Percentiles rank a stretch among this genome's conserved stretches.
Evolutionary conservation across 2,113 vertebrate genomes (phyloP).

Genomic region (Lipophrys pholis): DNA sequence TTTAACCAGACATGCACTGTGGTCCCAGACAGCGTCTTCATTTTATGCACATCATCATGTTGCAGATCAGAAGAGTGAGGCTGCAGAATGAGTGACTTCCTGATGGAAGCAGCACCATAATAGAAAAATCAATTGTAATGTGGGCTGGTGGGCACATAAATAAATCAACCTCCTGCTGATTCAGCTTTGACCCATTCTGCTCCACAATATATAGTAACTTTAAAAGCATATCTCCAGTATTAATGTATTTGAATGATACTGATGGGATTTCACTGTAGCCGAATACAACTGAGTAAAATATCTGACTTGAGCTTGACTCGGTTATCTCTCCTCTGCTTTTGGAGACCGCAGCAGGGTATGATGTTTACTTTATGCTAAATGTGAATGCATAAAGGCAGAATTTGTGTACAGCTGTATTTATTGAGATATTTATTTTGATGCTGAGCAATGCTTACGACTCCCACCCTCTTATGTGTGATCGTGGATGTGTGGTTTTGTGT

Average conservation of each 20-base stretch:
- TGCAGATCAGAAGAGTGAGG: conserved; percentile 22
- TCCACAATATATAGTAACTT: conserved; percentile 21
- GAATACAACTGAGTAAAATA: conserved; percentile 11
- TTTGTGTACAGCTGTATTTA: conserved; percentile 69
- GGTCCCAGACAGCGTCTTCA: conserved; percentile 7
- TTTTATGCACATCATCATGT: conserved; percentile 12
- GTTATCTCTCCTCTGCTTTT: conserved; percentile 28
- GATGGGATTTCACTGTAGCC: conserved; percentile 35
- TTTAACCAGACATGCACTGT: background rate
- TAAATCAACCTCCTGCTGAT: conserved; percentile 26
- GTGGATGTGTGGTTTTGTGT: conserved; percentile 34
- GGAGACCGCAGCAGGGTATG: conserved; percentile 60
- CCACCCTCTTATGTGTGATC: conserved; percentile 11
- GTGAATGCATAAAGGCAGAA: conserved; percentile 40
- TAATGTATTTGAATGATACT: conserved; percentile 59
- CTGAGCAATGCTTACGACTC: conserved; percentile 41
- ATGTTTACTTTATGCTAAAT: conserved; percentile 34
- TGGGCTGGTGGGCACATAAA: conserved; percentile 28
- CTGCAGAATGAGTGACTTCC: conserved; percentile 13
- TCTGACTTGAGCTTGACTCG: conserved; percentile 14
- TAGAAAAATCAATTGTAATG: conserved; percentile 19
- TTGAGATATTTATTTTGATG: conserved; percentile 68
- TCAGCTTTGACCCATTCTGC: conserved; percentile 20
- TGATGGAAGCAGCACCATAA: background rate
- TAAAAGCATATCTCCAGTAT: conserved; percentile 38